phyloP scores from a whole-genome alignment of 2,888 invertebrate genomes.

The Sesia apiformis region DNA sequence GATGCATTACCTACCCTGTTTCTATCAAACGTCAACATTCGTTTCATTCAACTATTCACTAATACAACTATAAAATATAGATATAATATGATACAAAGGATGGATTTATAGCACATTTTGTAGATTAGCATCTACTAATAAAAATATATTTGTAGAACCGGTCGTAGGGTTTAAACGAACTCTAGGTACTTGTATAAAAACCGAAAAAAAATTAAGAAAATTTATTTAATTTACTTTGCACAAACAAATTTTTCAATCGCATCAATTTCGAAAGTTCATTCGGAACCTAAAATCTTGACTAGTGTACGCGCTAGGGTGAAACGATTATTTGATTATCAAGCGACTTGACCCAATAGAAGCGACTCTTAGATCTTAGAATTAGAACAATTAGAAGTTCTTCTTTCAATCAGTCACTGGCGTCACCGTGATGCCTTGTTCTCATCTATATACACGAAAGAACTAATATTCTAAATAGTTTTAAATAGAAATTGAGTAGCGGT shows the following conservation, averaged over 20 bases:
- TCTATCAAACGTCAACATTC: conserved; percentile 40
- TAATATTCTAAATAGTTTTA: too few species aligned
- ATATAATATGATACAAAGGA: conserved; percentile 26
- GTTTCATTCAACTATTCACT: conserved; percentile 11
- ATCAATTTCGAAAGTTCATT: neutral
- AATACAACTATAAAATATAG: conserved; percentile 15
- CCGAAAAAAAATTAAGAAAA: too few species aligned
- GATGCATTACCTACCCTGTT: conserved; percentile 58
- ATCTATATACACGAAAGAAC: too few species aligned
- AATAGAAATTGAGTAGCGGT: too few species aligned
- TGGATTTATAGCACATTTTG: conserved; percentile 40
- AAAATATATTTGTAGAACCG: neutral
- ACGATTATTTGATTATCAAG: conserved; percentile 4
- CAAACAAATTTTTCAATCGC: too few species aligned
- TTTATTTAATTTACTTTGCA: too few species aligned
- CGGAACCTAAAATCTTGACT: conserved; percentile 23
- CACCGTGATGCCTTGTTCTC: too few species aligned
- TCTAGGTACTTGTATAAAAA: neutral
- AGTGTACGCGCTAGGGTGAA: conserved; percentile 36
- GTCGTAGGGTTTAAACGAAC: neutral
- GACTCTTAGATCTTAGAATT: too few species aligned
- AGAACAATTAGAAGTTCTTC: too few species aligned
- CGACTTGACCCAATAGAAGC: too few species aligned
- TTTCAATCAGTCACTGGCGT: too few species aligned
- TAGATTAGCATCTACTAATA: neutral